Evolutionary conservation across 2,888 invertebrate species (phyloP).

Genomic region (Erpobdella octoculata): DNA sequence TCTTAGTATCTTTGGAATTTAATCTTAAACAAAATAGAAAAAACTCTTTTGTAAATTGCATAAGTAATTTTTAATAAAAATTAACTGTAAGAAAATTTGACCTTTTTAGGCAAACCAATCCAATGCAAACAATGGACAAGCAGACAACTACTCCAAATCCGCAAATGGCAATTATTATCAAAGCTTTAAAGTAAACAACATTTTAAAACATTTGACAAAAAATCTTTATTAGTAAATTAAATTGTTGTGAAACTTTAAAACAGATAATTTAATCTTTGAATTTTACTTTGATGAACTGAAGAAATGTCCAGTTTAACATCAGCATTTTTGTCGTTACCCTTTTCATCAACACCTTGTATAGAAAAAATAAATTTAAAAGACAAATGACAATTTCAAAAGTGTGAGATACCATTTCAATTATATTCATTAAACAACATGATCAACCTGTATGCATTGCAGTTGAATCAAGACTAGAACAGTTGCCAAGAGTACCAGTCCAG

Average conservation of each 20-base stretch:
- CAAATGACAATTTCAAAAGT: too few relatives aligned
- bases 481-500: constrained; percentile 33
- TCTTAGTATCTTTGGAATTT: neutral
- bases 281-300: neutral
- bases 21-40: too few relatives aligned
- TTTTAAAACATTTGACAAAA: neutral
- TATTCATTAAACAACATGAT: too few relatives aligned
- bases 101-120: neutral
- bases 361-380: too few relatives aligned
- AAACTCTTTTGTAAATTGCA: too few relatives aligned
- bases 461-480: constrained; percentile 27
- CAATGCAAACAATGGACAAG: constrained; percentile 20
- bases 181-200: neutral
- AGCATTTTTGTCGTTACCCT: neutral
- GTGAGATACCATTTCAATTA: too few relatives aligned
- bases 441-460: neutral
- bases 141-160: constrained; percentile 11
- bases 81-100: too few relatives aligned
- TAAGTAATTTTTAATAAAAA: too few relatives aligned
- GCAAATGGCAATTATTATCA: constrained; percentile 13
- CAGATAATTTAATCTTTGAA: too few relatives aligned
- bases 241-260: neutral
- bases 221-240: neutral
- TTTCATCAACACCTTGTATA: neutral
- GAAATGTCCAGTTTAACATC: neutral